Evolutionary conservation across 2,113 vertebrate species (phyloP).

Genomic region (Hemichromis elongatus): DNA sequence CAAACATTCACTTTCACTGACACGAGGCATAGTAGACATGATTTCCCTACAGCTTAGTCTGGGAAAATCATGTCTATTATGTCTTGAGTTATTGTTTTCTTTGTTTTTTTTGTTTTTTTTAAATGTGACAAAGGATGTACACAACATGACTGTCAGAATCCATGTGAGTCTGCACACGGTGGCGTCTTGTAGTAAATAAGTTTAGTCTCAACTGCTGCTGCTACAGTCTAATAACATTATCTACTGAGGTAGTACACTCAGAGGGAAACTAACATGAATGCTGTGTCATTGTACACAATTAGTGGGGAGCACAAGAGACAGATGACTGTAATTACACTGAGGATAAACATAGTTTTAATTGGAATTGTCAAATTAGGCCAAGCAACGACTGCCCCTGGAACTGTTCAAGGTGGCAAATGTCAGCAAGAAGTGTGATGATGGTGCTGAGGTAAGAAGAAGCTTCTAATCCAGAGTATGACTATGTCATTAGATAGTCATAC

Average conservation of each 20-base stretch:
- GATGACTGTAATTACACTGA: slow-evolving; percentile 55
- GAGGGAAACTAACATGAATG: slow-evolving; percentile 12
- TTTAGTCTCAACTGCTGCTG: slow-evolving; percentile 4
- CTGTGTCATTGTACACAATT: slow-evolving; percentile 22
- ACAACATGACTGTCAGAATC: neutral
- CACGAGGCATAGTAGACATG: neutral
- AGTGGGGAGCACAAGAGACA: slow-evolving; percentile 21
- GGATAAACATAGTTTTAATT: slow-evolving; percentile 50
- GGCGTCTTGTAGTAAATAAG: slow-evolving; percentile 8
- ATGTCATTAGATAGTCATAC: neutral
- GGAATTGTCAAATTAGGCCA: slow-evolving; percentile 47
- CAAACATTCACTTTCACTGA: neutral
- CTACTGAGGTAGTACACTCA: neutral
- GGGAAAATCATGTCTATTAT: neutral
- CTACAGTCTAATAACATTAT: slow-evolving; percentile 18
- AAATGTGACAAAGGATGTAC: neutral
- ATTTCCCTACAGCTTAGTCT: neutral
- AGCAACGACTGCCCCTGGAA: neutral
- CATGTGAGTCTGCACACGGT: neutral
- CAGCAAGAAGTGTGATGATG: neutral
- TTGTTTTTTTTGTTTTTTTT: neutral
- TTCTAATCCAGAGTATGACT: neutral
- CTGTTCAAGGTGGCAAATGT: neutral
- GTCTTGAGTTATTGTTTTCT: neutral
- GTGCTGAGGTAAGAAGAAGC: neutral